Evolutionary conservation across 2,113 vertebrate genomes (phyloP), one percentile per base, ranked within the genome.

Genomic region (Nasalis larvatus): DNA sequence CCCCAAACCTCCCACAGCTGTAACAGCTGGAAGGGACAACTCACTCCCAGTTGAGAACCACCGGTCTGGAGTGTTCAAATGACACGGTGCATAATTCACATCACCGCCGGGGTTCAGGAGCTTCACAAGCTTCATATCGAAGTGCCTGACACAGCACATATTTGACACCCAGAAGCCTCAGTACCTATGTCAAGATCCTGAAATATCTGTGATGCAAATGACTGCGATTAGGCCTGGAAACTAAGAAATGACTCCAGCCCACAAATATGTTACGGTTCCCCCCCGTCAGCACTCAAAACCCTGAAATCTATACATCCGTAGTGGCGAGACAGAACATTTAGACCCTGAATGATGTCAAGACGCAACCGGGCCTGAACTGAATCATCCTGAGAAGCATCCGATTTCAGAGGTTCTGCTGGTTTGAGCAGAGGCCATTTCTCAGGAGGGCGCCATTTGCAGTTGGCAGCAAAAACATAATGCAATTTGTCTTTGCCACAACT

Each of bases 321-420:
- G 88, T 10, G 9, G 96, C 4, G 52, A 95, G 96, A 92, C 73
- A 5, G 82, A 52, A 78, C 78, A 1, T 11, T 17, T 0, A 77
- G 91, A 47, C 63, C 76, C 83, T 4, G 21, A 7, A 18, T 93
- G 98, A 96, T 13, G 77, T 93, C 97, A 96, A 63, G 60, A 71
- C 0, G 54, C 83, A 4, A 45, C 84, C 1, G 5, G 68, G 89
- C 86, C 95, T 4, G 16, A 23, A 1, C 66, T n/a, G 13, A 81
- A 21, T 49, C 89, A 42, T 23, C 6, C 76, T 63, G 5, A 54
- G 40, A 5, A 16, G 85, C 1, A 10, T 83, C 83, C 21, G 21
- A 30, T 83, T 87, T 89, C 86, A 45, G 92, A 66, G 80, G 58
- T 4, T 42, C 63, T 17, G 76, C 69, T n/a, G 81, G 89, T 49